Base-by-base conservation (phyloP, 1,140 invertebrate genomes). In the Drosophila albomicans region DNA sequence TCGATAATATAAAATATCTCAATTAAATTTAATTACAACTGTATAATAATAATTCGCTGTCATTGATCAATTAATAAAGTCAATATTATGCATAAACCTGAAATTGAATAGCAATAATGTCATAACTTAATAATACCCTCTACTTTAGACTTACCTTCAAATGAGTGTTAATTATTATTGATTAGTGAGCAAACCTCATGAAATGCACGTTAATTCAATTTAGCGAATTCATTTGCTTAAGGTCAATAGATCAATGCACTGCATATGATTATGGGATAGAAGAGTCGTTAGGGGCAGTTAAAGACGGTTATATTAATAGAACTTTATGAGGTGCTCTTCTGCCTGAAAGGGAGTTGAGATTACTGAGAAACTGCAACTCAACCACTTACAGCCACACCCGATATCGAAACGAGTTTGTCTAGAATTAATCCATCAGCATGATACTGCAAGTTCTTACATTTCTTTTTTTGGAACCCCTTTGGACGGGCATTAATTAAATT, bases 351-450 rank as follows among this genome's bases (percentile, higher is more conserved):
- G n/a, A 43, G 10, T 6, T 51, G 5, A 20, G 10, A 11, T 30
- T 5, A 30, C 35, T 38, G 35, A 38, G 35, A 30, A 58, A 48
- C 11, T 49, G 45, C 54, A 58, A 5, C 30, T 32, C 11, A 11
- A 35, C 30, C 6, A 32, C 7, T 48, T 59, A 8, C 7, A 35
- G 35, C 41, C 58, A 35, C 15, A 35, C 25, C 16, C 30, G 13
- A 13, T 28, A 51, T 38, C 56, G 52, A 70, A 67, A 73, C 70
- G 5, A 68, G 64, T 68, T 59, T 67, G 20, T 15, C 13, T 32
- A 11, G 32, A 52, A 54, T 16, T 54, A 38, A 51, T 16, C 16
- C 5, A 52, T 67, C 54, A 72, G 63, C 35, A 67, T 73, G 64
- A 73, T 25, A 32, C n/a, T 38, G 35, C 63, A 66, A 56, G 7